phyloP scores from a whole-genome alignment of 2,113 vertebrate genomes.

The Meles meles region DNA sequence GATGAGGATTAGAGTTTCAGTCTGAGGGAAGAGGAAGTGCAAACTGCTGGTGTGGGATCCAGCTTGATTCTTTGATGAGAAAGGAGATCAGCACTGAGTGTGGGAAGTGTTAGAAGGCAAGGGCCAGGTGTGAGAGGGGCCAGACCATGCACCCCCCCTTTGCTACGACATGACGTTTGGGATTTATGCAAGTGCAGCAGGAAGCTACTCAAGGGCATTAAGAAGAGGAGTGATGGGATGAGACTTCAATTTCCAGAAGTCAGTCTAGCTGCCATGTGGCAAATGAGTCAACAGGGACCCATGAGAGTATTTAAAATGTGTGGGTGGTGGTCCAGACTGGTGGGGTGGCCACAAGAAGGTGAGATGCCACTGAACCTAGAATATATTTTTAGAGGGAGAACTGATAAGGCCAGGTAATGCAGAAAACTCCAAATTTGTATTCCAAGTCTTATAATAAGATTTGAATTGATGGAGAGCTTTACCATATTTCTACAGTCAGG shows the following conservation, averaged over 20 bases:
- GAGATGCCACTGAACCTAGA: neutral
- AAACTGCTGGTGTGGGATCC: too few relatives aligned
- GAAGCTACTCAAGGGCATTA: neutral
- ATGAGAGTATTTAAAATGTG: rapidly evolving
- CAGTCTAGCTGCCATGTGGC: neutral
- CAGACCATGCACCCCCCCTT: neutral
- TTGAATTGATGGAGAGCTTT: neutral
- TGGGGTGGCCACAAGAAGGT: neutral
- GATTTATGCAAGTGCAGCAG: neutral
- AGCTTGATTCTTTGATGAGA: neutral
- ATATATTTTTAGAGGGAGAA: neutral
- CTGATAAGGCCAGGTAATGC: neutral
- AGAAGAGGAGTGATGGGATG: neutral
- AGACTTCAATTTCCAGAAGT: neutral
- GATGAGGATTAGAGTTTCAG: neutral
- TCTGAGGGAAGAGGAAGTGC: neutral
- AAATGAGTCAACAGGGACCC: neutral
- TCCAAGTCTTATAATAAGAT: neutral
- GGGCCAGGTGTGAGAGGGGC: rapidly evolving
- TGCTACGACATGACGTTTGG: neutral
- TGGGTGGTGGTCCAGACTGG: neutral
- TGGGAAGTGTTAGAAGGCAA: neutral
- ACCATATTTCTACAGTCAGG: neutral
- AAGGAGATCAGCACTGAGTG: neutral
- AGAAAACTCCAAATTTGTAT: neutral